phyloP scores from a whole-genome alignment of 2,888 invertebrate species.

The Neoscelio sp. region DNA sequence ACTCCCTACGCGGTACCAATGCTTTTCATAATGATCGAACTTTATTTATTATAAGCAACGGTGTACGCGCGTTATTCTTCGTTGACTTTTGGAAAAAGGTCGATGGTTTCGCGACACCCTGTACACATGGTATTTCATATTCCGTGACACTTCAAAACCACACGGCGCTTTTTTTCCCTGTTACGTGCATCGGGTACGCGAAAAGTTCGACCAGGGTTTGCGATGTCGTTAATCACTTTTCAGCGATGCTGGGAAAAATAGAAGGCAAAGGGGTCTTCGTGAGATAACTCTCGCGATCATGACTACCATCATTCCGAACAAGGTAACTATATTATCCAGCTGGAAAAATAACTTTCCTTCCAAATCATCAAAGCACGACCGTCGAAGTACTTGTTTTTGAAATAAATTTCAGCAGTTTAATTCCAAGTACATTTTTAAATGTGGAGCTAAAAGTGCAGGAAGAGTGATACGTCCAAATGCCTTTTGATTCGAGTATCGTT shows the following conservation, averaged over 20 bases:
- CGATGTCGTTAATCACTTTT: conserved; percentile 75
- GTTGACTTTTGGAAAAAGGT: conserved; percentile 63
- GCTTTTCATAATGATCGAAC: too few relatives aligned
- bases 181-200: conserved; percentile 73
- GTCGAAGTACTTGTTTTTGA: too few relatives aligned
- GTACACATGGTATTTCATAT: conserved; percentile 5
- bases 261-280: conserved; percentile 9
- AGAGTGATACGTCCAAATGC: too few relatives aligned
- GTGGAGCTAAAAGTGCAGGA: too few relatives aligned
- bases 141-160: conserved; percentile 62
- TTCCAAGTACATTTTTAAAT: too few relatives aligned
- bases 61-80: too few relatives aligned
- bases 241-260: conserved; percentile 43
- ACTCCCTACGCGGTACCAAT: too few relatives aligned
- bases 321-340: conserved; percentile 2
- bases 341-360: neutral
- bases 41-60: too few relatives aligned
- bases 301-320: conserved; percentile 20
- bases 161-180: conserved; percentile 52
- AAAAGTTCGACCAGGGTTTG: conserved; percentile 71
- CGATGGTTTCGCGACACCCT: conserved; percentile 48
- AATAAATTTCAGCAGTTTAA: too few relatives aligned
- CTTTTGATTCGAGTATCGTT: too few relatives aligned
- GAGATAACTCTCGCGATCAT: conserved; percentile 50
- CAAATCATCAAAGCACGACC: too few relatives aligned